Percentiles rank a stretch among this genome's conserved stretches.
Evolutionary conservation across 2,888 invertebrate species (phyloP).

Genomic region (Cantharis rufa): DNA sequence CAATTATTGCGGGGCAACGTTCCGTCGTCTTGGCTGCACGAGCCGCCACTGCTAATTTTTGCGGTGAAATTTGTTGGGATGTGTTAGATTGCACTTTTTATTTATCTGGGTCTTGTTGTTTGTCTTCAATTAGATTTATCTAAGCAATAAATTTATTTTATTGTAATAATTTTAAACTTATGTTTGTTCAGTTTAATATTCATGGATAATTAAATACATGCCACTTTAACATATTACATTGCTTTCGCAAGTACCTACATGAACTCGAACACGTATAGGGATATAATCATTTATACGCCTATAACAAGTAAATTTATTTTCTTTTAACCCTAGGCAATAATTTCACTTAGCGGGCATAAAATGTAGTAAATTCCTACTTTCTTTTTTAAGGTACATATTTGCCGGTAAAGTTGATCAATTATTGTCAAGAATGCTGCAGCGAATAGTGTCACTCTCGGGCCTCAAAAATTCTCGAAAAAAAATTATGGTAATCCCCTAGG

Average conservation of each 20-base stretch:
- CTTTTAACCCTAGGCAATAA: conserved; percentile 1
- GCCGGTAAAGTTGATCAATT: not conserved
- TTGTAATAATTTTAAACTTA: not conserved
- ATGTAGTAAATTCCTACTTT: not conserved
- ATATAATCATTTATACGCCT: not conserved
- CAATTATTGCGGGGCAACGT: not conserved
- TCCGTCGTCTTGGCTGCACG: not conserved
- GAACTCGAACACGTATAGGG: not conserved
- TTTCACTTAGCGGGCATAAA: conserved; percentile 1
- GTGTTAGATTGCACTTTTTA: not conserved
- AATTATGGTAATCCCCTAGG: not conserved
- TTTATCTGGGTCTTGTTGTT: not conserved
- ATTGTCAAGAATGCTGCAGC: not conserved
- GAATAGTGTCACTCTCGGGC: not conserved
- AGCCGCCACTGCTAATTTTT: not conserved
- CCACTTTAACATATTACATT: not conserved
- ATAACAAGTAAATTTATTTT: conserved; percentile 1
- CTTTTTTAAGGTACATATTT: not conserved
- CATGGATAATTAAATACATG: not conserved
- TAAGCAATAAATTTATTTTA: not conserved
- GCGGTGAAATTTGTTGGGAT: not conserved
- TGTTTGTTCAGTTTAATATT: not conserved
- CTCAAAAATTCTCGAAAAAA: not conserved
- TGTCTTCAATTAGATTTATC: not conserved
- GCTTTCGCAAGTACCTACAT: not conserved